Conservation (phyloP, 2,113 vertebrate genomes). For the Hassar affinis region DNA sequence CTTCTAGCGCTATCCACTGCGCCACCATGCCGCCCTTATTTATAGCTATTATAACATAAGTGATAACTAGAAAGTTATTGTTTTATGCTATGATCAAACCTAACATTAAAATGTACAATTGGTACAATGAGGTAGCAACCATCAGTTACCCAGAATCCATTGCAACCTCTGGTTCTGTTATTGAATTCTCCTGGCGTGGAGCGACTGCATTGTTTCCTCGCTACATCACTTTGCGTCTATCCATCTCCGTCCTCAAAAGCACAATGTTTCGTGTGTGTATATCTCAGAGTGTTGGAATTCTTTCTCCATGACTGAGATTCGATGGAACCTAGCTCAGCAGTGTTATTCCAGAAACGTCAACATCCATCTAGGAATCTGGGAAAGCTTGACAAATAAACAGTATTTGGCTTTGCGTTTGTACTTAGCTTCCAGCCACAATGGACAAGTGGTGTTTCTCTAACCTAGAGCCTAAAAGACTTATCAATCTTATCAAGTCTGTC, state of each 20-base stretch:
- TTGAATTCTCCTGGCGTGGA: neutral
- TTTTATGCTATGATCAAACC: too few species aligned
- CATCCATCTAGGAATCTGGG: constrained; percentile 1
- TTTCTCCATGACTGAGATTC: neutral
- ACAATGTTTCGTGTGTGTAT: neutral
- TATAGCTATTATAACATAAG: too few species aligned
- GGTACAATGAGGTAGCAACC: neutral
- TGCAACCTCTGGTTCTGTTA: neutral
- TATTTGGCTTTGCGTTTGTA: neutral
- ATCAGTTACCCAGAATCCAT: neutral
- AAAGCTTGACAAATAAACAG: constrained; percentile 15
- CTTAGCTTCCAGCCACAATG: neutral
- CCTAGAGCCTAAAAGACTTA: neutral
- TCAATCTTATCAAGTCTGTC: neutral
- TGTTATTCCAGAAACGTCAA: constrained; percentile 3
- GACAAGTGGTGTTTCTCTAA: neutral
- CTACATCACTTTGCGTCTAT: constrained; percentile 39
- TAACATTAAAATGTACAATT: neutral
- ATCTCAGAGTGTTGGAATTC: neutral
- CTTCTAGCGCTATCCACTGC: too few species aligned
- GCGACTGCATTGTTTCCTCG: constrained; percentile 21
- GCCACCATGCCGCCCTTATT: too few species aligned
- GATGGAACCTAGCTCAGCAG: neutral
- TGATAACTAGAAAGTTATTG: too few species aligned
- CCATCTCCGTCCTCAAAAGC: neutral